Evolutionary conservation across 2,888 invertebrate genomes (phyloP).

Genomic region (Luperina testacea): DNA sequence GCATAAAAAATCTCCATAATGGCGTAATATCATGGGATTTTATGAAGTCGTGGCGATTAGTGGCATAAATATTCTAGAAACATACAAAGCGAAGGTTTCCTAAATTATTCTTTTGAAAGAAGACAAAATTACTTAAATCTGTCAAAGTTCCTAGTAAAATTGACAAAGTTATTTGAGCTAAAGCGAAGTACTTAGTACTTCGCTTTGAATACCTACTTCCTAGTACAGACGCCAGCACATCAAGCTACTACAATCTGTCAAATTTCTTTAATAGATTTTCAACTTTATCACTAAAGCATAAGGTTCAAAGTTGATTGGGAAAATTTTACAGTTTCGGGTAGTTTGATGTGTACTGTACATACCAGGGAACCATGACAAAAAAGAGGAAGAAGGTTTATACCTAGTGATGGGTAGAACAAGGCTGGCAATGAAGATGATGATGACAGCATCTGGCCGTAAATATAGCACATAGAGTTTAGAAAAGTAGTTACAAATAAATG

Average conservation of each 20-base stretch:
- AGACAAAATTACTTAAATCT: neutral
- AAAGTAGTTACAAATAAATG: neutral
- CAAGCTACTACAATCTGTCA: too few species aligned
- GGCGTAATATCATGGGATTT: constrained; percentile 39
- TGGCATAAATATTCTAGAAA: neutral
- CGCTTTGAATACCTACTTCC: neutral
- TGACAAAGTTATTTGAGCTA: neutral
- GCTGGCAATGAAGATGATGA: neutral
- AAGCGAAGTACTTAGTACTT: neutral
- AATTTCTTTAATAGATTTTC: too few species aligned
- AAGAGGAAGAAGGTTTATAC: neutral
- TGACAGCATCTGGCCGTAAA: neutral
- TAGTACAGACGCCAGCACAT: neutral
- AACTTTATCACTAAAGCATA: too few species aligned
- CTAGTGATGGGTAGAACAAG: neutral
- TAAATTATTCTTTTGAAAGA: neutral
- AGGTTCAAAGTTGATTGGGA: too few species aligned
- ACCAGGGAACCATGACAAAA: neutral
- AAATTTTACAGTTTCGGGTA: too few species aligned
- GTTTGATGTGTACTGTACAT: too few species aligned
- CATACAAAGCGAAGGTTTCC: neutral
- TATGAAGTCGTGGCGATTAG: constrained; percentile 22
- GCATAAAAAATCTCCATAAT: constrained; percentile 21
- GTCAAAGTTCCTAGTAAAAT: neutral
- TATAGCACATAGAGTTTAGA: neutral